Base-by-base conservation (phyloP, 2,888 invertebrate species). In the Megastigmus dorsalis region DNA sequence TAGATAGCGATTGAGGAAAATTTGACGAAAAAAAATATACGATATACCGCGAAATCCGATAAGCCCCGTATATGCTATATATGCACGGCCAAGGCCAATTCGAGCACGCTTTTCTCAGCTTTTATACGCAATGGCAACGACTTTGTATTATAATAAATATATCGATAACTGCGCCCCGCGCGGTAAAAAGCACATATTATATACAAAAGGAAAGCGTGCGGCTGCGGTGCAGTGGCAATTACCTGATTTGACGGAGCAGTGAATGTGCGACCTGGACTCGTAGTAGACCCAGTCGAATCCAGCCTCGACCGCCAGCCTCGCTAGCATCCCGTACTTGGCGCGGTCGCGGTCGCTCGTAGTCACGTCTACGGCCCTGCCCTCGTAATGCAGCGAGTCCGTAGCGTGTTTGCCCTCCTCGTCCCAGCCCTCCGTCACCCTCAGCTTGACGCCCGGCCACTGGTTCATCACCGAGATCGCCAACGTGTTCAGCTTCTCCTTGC, bases 211-310 rank as follows among this genome's bases (percentile, higher is more conserved):
- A n/a, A n/a, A n/a, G n/a, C n/a, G n/a, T n/a, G n/a, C n/a, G n/a
- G n/a, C n/a, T n/a, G n/a, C n/a, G n/a, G n/a, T n/a, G n/a, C n/a
- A n/a, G n/a, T n/a, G n/a, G n/a, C n/a, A n/a, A 18, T 89, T 91
- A 98, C 98, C 98, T 92, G 98, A 97, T 90, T 97, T 97, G 78
- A 98, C 98, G 75, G 97, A 97, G 89, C 97, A 97, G 89, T 98
- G 98, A 84, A 98, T 97, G 88, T 98, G 96, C 15, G 95, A 94
- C 80, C 97, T 92, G 87, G 96, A 95, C 89, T 97, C 97, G 88
- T 97, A 98, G 90, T 95, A 97, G 77, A 98, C 98, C 97, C 97
- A 98, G 91, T 98, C 98, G 91, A 98, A 98, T 84, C 98, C 98
- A 28, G 98, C 97, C 89, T 98, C 97, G 75, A 97, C 96, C 0